Percentiles rank a stretch among this genome's conserved stretches.
These are phyloP conservation scores for Chitala chitala DNA, from an alignment of 2,113 vertebrate genomes.

Conservation along the genomic window DNA sequence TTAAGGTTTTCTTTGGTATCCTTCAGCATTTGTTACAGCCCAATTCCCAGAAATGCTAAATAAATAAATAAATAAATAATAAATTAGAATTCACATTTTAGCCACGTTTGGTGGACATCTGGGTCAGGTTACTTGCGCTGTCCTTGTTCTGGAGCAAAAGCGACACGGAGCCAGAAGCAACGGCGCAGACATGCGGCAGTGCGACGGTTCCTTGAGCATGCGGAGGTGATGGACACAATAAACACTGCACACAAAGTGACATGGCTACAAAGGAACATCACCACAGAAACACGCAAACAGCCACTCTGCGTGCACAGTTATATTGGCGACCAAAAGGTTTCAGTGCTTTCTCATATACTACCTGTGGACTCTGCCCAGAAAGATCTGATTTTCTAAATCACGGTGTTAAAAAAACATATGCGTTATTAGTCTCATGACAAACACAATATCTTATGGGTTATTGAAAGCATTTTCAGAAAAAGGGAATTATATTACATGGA, in stretches of 20 bases:
- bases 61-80: neutral
- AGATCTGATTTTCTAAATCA: neutral
- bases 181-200: neutral
- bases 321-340: neutral
- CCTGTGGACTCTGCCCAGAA: neutral
- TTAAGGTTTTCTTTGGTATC: neutral
- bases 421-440: neutral
- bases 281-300: neutral
- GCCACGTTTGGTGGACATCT: too few relatives aligned
- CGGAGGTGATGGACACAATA: neutral
- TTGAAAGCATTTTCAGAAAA: neutral
- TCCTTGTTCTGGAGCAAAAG: neutral
- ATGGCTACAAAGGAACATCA: neutral
- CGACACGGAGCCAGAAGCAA: neutral
- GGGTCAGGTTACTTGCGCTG: neutral
- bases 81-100: neutral
- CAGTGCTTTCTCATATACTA: neutral
- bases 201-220: neutral
- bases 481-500: neutral
- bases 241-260: too few relatives aligned
- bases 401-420: neutral
- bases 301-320: neutral
- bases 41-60: neutral
- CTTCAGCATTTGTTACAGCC: neutral
- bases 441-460: neutral